Base-by-base conservation (phyloP, 1,140 invertebrate species). In the Acyrthosiphon pisum region DNA sequence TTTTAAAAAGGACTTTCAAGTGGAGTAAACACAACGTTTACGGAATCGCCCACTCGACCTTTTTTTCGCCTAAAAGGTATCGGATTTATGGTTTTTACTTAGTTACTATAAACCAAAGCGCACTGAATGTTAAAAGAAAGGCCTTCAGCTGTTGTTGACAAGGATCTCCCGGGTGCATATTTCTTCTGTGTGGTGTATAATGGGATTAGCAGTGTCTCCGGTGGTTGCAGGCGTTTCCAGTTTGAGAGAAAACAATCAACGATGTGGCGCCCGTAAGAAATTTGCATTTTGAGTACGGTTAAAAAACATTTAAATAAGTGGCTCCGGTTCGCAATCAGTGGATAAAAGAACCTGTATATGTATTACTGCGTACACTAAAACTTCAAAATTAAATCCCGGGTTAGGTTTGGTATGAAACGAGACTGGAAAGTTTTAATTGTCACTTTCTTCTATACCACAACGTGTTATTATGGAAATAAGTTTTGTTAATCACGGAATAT, bases 201-300 rank as follows among this genome's bases (percentile, higher is more conserved):
- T n/a, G 53, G 41, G 60, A 90, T 90, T 60, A 90, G n/a, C 41
- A 68, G 53, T 44, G 89, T 89, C 46, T 87, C 50, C 48, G 48
- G 35, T 89, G 35, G 88, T 53, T 30, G 22, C 48, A 89, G 37
- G 89, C 41, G 44, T 90, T 90, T 20, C 56, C 37, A 56, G 30
- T 90, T 90, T 30, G 56, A 41, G 89, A 83, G 46, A 92, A 92
- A 92, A 92, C 68, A 92, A 92, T 92, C 90, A 50, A 76, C 90
- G 41, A 88, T 35, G 56, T n/a, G 22, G 37, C 60, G 26, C 46
- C 90, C 68, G 3, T 41, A 56, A 48, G 60, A 83, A 92, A 92
- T 92, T 92, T 92, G 90, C 90, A 92, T 92, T 92, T 92, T 92
- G 68, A 92, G 81, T 92, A 50, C 90, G 90, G 90, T 83, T 92